A percentile compares a stretch with the other conserved stretches of the same genome.
These are phyloP conservation scores for Nerophis lumbriciformis DNA, from an alignment of 2,113 vertebrate species.

Conservation along the genomic window DNA sequence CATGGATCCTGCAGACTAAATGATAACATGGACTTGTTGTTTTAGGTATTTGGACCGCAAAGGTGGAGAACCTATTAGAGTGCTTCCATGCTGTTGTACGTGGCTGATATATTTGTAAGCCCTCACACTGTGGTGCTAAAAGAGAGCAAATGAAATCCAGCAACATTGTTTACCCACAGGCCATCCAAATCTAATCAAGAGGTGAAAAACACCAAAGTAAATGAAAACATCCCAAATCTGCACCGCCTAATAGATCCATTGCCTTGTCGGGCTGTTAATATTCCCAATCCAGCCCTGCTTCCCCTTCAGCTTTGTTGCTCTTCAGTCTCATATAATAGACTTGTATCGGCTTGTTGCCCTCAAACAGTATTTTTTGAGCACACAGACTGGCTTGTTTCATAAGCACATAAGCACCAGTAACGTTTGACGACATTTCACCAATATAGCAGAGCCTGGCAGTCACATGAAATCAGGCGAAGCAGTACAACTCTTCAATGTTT, in stretches of 20 bases:
- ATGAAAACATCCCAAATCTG: slow-evolving; percentile 58
- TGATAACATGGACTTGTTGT: not conserved
- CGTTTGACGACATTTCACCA: too few relatives aligned
- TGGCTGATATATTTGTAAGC: slow-evolving; percentile 25
- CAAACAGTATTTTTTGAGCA: not conserved
- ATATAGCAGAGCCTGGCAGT: too few relatives aligned
- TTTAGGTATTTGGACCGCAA: slow-evolving; percentile 1
- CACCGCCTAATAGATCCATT: slow-evolving; percentile 58
- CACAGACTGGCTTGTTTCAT: too few relatives aligned
- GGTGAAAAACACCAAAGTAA: slow-evolving; percentile 52
- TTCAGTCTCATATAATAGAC: slow-evolving; percentile 58
- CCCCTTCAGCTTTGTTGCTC: slow-evolving; percentile 40
- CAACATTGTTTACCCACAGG: slow-evolving; percentile 43
- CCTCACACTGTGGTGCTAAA: slow-evolving; percentile 27
- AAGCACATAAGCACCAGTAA: too few relatives aligned
- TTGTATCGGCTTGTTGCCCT: slow-evolving; percentile 52
- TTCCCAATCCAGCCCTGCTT: slow-evolving; percentile 45
- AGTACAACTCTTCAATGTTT: too few relatives aligned
- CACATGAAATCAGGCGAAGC: too few relatives aligned
- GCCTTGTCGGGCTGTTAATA: slow-evolving; percentile 54
- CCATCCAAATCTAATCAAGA: slow-evolving; percentile 51
- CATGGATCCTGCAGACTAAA: not conserved
- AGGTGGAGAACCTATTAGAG: not conserved
- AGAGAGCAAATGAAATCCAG: slow-evolving; percentile 39
- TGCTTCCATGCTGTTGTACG: slow-evolving; percentile 17